Evolutionary conservation across 1,140 invertebrate genomes (phyloP).

Genomic region (Nasonia vitripennis): DNA sequence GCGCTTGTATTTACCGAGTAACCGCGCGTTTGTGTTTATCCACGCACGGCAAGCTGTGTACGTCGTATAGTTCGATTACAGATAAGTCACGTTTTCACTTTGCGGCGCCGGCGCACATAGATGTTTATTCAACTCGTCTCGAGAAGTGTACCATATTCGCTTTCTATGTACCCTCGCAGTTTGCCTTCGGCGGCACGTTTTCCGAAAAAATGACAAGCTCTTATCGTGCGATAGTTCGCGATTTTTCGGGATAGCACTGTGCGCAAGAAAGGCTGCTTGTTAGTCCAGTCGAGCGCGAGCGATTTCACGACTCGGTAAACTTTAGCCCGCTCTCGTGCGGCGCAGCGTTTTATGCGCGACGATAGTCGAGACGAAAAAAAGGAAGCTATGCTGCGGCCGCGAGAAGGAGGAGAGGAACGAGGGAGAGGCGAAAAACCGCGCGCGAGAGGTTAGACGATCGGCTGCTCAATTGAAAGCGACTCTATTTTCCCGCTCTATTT

Average conservation of each 20-base stretch:
- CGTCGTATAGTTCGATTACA: neutral
- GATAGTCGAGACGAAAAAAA: neutral
- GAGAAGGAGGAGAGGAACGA: neutral
- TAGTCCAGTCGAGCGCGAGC: neutral
- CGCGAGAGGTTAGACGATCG: constrained; percentile 31
- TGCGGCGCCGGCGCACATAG: neutral
- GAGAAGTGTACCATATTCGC: neutral
- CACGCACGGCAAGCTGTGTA: no score
- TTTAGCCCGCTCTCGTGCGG: neutral
- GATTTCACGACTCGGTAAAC: neutral
- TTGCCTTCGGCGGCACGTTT: neutral
- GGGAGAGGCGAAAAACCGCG: neutral
- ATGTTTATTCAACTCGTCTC: constrained; percentile 10
- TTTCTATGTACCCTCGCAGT: neutral
- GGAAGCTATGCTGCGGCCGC: neutral
- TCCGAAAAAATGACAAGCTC: neutral
- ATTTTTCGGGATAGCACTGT: neutral
- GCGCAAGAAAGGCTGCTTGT: neutral
- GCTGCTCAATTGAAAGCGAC: constrained; percentile 37
- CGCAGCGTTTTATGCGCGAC: constrained; percentile 2
- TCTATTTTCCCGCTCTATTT: constrained; percentile 48
- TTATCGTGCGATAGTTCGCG: no score
- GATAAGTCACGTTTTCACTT: constrained; percentile 34
- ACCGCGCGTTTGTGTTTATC: neutral
- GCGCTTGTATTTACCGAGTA: neutral